Base-by-base conservation (phyloP, 2,113 vertebrate species). In the Sprattus sprattus region DNA sequence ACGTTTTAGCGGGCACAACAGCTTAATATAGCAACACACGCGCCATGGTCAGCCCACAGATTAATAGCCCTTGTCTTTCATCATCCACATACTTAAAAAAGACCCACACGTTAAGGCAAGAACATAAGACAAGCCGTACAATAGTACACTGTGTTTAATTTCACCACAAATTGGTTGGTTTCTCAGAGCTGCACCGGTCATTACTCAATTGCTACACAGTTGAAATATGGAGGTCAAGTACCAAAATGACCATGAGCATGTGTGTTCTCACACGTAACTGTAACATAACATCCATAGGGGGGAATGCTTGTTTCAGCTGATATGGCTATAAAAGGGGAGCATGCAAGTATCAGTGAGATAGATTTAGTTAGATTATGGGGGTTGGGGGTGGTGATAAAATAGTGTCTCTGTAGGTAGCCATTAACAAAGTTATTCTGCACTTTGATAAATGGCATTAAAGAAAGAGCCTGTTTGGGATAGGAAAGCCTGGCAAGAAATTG, bases 1-100 rank as follows among this genome's bases (percentile, higher is more conserved):
- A 92, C 88, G 86, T 78, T 44, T 86, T 85, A 84, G 82, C 46
- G 91, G 87, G 87, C 84, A 81, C 54, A 80, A 85, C 32, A 47
- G 82, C 90, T 84, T 90, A 86, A 90, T 89, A 88, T 91, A 89
- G 85, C 88, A 87, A 89, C 32, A 18, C 71, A 39, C 71, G 15
- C 44, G 84, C 25, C 81, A 87, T 90, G 86, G 1, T 87, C 88
- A 60, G 39, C 47, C 44, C 54, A 78, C 88, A 88, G 89, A 92
- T 90, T 88, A 90, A 93, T 91, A 86, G 75, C 87, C 80, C 86
- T 85, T 85, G 88, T 90, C 86, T 87, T 9, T 81, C 60, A 44
- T 11, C 50, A 67, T 25, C 54, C 78, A 84, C 88, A 67, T 87
- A 75, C 83, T 71, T 82, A 88, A 88, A 88, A 49, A 82, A 80